Percentiles rank a stretch among this genome's conserved stretches.
Evolutionary conservation across 2,888 invertebrate species (phyloP).

Genomic region (Willowsia nigromaculata): DNA sequence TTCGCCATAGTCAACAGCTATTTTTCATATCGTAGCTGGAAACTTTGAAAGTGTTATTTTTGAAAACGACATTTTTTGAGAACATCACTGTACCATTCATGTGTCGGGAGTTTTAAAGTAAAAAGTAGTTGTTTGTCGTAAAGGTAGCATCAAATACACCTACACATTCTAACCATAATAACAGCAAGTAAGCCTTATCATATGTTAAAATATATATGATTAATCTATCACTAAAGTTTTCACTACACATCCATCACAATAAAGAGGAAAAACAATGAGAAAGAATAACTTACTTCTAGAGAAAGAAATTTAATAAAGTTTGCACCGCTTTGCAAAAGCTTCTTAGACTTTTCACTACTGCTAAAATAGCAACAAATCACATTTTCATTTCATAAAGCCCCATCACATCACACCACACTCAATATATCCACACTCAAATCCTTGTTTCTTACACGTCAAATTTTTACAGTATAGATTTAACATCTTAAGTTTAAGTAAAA

Average conservation of each 20-base stretch:
- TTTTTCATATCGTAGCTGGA: background rate
- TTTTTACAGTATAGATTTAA: no score
- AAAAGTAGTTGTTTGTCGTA: no score
- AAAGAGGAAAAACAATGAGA: background rate
- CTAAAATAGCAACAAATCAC: background rate
- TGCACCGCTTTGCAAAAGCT: background rate
- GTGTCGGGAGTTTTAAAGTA: background rate
- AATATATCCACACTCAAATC: background rate
- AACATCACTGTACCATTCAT: slow-evolving; percentile 10
- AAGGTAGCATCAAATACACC: no score
- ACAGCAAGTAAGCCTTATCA: background rate
- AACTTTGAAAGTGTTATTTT: background rate
- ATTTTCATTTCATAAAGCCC: background rate
- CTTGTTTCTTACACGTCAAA: background rate
- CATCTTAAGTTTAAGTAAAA: no score
- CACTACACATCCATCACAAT: background rate
- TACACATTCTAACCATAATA: background rate
- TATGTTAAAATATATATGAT: background rate
- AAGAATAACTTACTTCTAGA: background rate
- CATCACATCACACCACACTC: slow-evolving; percentile 1
- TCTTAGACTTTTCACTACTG: background rate
- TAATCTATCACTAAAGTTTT: background rate
- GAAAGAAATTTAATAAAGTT: background rate
- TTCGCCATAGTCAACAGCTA: no score
- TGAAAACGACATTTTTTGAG: background rate